These are phyloP conservation scores for Saccopteryx bilineata DNA, from an alignment of 2,113 vertebrate genomes.

Conservation along the genomic window DNA sequence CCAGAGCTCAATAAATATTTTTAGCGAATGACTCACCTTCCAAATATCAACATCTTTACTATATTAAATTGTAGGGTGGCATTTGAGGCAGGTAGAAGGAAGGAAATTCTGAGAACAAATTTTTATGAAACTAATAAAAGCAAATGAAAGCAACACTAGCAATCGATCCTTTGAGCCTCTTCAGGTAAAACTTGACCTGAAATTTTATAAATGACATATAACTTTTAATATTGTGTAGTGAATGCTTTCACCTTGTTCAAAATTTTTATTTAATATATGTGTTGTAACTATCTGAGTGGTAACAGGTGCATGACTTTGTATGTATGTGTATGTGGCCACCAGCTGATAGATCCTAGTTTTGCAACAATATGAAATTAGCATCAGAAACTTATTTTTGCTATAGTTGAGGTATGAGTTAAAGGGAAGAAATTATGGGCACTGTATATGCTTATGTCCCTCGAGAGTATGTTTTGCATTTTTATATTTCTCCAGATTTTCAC, in stretches of 20 bases:
- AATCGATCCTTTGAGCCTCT: neutral
- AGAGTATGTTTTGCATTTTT: neutral
- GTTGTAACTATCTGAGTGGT: neutral
- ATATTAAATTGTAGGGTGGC: neutral
- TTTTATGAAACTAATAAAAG: conserved; percentile 3
- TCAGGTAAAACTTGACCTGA: neutral
- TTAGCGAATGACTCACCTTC: neutral
- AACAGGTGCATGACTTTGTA: neutral
- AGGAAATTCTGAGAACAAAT: neutral
- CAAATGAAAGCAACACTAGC: neutral
- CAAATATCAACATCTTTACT: conserved; percentile 14
- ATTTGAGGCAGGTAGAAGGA: neutral
- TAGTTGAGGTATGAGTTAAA: conserved; percentile 29
- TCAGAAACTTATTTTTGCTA: conserved; percentile 28
- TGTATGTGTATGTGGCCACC: neutral
- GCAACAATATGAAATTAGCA: neutral
- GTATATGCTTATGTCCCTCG: neutral
- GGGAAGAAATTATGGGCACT: neutral
- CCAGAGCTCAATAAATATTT: neutral
- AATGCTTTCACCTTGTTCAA: neutral
- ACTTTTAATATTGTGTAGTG: neutral
- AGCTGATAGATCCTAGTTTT: neutral
- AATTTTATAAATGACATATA: neutral
- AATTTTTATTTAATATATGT: neutral
- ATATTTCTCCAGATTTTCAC: neutral